These are phyloP conservation scores for Ciconia maguari DNA, from an alignment of 2,113 vertebrate species.

Conservation along the genomic window DNA sequence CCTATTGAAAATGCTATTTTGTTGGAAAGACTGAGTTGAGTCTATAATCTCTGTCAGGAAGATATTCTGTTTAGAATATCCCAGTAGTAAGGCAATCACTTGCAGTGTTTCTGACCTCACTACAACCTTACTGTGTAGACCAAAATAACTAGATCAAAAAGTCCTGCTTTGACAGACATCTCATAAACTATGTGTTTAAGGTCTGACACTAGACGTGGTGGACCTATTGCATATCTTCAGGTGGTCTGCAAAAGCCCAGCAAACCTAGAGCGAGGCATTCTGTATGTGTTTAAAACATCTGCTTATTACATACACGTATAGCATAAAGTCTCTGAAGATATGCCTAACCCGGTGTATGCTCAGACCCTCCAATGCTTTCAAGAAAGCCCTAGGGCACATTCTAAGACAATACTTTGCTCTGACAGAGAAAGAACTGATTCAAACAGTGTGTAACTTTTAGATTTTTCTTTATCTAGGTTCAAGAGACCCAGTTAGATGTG, in stretches of 20 bases:
- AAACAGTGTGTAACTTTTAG: background rate
- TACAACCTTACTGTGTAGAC: background rate
- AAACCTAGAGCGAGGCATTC: background rate
- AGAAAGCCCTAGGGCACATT: background rate
- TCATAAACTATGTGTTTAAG: background rate
- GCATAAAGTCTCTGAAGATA: background rate
- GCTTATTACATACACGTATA: background rate
- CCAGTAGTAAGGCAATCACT: background rate
- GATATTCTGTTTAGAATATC: background rate
- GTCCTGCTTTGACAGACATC: background rate
- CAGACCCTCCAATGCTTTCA: background rate
- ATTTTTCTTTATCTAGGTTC: background rate
- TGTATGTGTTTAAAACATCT: background rate
- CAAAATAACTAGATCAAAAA: background rate
- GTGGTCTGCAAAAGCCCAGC: background rate
- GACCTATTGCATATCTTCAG: background rate
- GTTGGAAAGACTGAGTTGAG: background rate
- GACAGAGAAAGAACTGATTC: background rate
- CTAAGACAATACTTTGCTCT: background rate
- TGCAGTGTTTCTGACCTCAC: background rate
- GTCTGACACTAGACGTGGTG: background rate
- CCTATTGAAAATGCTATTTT: background rate
- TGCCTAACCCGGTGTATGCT: background rate
- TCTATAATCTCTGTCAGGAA: background rate
- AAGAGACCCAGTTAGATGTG: background rate